A percentile compares a stretch with the other conserved stretches of the same genome.
phyloP scores from a whole-genome alignment of 2,797 vertebrate genomes.

The Etheostoma nigrum region DNA sequence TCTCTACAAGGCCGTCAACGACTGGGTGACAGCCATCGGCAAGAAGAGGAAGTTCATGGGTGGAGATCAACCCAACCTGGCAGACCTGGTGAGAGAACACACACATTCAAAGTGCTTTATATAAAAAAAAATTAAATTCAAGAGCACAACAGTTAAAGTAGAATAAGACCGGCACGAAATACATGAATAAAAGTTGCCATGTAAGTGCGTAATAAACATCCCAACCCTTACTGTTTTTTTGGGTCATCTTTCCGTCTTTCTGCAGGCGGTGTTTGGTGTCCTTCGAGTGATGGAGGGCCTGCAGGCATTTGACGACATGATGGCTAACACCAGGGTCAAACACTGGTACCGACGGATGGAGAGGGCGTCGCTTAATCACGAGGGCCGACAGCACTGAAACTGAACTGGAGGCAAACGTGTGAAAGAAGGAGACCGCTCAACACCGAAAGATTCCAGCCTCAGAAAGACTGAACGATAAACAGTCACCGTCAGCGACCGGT shows the following conservation, averaged over 20 bases:
- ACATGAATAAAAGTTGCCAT: no score
- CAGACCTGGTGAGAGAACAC: constrained; percentile 91
- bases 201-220: no score
- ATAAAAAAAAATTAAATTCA: no score
- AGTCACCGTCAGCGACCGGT: background rate
- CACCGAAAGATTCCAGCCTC: constrained; percentile 16
- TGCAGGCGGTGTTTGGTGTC: constrained; percentile 93
- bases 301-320: constrained; percentile 95
- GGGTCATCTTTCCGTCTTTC: background rate
- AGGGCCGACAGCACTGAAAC: constrained; percentile 60
- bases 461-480: constrained; percentile 20
- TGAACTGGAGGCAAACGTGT: background rate
- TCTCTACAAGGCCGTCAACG: constrained; percentile 92
- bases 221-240: no score
- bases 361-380: constrained; percentile 78
- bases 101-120: no score
- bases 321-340: constrained; percentile 91
- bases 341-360: constrained; percentile 93
- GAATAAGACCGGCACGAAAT: no score
- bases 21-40: constrained; percentile 94
- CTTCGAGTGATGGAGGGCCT: constrained; percentile 96
- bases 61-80: constrained; percentile 92
- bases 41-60: constrained; percentile 94
- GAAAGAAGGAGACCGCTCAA: background rate
- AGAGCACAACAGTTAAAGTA: no score